Evolutionary conservation across 2,113 vertebrate genomes (phyloP).

Genomic region (Ploceus nigricollis): DNA sequence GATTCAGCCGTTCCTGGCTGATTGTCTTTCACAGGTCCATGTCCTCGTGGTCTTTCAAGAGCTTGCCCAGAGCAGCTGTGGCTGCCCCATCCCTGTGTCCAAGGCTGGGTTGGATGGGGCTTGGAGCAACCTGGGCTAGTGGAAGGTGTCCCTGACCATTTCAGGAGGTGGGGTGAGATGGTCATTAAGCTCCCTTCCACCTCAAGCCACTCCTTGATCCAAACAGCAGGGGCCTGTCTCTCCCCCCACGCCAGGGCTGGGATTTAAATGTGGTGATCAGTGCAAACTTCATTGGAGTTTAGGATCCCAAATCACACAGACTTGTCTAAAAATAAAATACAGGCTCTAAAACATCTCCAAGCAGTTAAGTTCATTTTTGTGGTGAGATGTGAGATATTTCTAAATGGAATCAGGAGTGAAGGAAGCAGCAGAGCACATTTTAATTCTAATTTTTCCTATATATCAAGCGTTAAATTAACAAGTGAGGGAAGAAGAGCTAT

Average conservation of each 20-base stretch:
- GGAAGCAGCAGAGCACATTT: not conserved
- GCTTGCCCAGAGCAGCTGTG: not conserved
- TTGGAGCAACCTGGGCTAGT: rapidly evolving
- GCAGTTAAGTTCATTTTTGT: not conserved
- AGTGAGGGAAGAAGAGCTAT: not conserved
- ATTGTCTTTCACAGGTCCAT: not conserved
- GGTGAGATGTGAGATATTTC: conserved; percentile 9
- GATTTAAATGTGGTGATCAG: not conserved
- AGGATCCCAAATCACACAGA: not conserved
- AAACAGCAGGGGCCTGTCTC: not conserved
- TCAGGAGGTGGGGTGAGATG: not conserved
- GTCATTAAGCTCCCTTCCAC: not conserved
- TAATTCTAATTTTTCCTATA: conserved; percentile 56
- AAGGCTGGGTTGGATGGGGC: rapidly evolving
- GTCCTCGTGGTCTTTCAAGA: not conserved
- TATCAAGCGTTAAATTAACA: conserved; percentile 61
- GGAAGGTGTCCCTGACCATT: not conserved
- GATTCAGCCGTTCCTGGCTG: not conserved
- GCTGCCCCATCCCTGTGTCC: not conserved
- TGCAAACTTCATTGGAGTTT: not conserved
- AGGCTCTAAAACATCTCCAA: not conserved
- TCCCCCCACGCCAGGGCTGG: rapidly evolving
- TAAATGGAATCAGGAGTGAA: not conserved
- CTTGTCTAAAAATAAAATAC: not conserved
- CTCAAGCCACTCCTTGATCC: not conserved